These are phyloP conservation scores for Epicauta chinensis DNA, from an alignment of 1,140 invertebrate genomes.

Conservation along the genomic window DNA sequence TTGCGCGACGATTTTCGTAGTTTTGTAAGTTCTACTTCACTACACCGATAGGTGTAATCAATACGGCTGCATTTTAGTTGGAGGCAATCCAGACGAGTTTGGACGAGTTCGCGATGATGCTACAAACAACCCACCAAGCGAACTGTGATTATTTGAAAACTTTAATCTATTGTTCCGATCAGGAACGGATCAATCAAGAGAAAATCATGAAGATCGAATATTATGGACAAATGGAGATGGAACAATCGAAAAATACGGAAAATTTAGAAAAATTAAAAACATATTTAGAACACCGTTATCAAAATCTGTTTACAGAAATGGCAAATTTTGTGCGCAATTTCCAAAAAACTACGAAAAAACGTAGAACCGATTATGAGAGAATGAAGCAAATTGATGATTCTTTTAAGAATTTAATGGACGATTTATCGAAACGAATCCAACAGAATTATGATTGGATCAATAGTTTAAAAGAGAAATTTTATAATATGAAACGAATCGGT, in stretches of 20 bases:
- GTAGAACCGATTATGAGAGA: conserved; percentile 23
- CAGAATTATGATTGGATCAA: conserved; percentile 19
- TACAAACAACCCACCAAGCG: no score
- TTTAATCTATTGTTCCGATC: conserved; percentile 29
- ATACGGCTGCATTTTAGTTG: background rate
- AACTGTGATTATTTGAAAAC: conserved; percentile 33
- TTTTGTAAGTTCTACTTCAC: conserved; percentile 5
- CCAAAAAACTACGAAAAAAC: conserved; percentile 19
- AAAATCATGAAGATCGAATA: conserved; percentile 28
- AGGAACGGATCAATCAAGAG: conserved; percentile 27
- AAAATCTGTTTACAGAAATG: conserved; percentile 21
- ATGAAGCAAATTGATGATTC: conserved; percentile 26
- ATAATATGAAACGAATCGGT: conserved; percentile 17
- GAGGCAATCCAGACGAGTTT: no score
- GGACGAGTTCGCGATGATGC: no score
- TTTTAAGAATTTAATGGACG: conserved; percentile 24
- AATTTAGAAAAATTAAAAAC: conserved; percentile 22
- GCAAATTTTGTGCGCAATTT: conserved; percentile 23
- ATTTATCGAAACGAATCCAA: conserved; percentile 24
- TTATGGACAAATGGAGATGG: conserved; percentile 32
- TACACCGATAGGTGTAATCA: background rate
- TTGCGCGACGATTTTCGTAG: conserved; percentile 20
- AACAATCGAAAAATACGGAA: conserved; percentile 25
- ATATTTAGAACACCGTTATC: conserved; percentile 24
- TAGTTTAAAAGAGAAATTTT: conserved; percentile 22